These are phyloP conservation scores for Leptopilina syphax DNA, from an alignment of 2,888 invertebrate genomes.

Conservation along the genomic window DNA sequence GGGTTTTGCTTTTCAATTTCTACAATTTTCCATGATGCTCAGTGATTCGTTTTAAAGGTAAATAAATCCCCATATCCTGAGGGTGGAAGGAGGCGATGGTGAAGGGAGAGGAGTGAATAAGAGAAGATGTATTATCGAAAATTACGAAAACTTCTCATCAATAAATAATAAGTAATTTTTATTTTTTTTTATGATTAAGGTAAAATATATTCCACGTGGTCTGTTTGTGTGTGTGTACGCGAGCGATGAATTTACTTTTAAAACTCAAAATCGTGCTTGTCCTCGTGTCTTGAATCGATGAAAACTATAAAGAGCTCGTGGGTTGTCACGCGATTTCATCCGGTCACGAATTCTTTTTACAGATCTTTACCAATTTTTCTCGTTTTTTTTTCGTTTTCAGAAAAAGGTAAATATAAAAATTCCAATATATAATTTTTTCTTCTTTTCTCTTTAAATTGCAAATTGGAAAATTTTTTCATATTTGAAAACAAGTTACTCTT, in stretches of 20 bases:
- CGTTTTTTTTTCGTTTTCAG: neutral
- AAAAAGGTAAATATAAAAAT: neutral
- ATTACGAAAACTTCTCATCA: neutral
- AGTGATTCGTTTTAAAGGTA: neutral
- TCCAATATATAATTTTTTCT: neutral
- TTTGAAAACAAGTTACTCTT: neutral
- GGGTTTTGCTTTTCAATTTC: constrained; percentile 18
- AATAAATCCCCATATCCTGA: neutral
- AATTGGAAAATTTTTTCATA: neutral
- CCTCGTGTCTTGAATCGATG: constrained; percentile 28
- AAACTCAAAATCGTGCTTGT: neutral
- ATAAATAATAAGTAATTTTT: constrained; percentile 20
- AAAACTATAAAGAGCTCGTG: constrained; percentile 10
- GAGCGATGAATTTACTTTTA: constrained; percentile 4
- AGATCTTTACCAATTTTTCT: neutral
- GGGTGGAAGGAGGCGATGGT: neutral
- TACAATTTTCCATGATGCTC: neutral
- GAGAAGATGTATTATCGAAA: neutral
- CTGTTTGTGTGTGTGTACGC: neutral
- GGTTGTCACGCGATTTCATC: constrained; percentile 30
- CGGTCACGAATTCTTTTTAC: constrained; percentile 25
- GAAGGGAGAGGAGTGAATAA: too few species aligned
- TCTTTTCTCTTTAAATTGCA: neutral
- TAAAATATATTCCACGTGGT: constrained; percentile 4
- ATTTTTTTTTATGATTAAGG: neutral